Percentiles rank a stretch among this genome's conserved stretches.
Conservation (phyloP, 2,797 vertebrate genomes). For the Meriones psammophilus region DNA sequence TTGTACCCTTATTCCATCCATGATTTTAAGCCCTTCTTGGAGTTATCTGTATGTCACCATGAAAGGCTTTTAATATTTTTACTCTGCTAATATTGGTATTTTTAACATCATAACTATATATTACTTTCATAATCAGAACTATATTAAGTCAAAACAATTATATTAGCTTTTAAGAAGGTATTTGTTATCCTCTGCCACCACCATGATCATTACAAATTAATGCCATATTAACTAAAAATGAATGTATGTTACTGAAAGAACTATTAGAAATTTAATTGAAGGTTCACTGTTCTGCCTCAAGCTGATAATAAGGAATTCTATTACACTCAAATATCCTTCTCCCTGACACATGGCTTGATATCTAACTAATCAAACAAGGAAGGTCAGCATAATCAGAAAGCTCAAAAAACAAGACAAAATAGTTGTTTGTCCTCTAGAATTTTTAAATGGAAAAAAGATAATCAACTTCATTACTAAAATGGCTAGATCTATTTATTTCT, state of each 20-base stretch:
- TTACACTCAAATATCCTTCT: conserved; percentile 65
- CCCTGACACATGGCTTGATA: conserved; percentile 53
- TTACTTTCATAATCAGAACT: conserved; percentile 70
- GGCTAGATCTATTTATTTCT: conserved; percentile 63
- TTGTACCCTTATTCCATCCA: conserved; percentile 17
- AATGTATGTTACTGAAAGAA: conserved; percentile 57
- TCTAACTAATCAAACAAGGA: conserved; percentile 48
- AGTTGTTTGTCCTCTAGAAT: conserved; percentile 52
- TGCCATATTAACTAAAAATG: conserved; percentile 68
- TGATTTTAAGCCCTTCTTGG: conserved; percentile 26
- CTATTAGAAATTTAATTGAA: conserved; percentile 70
- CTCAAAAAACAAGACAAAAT: conserved; percentile 53
- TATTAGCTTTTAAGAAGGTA: conserved; percentile 59
- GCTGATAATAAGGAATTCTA: conserved; percentile 65
- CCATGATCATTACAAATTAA: conserved; percentile 52
- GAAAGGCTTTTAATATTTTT: conserved; percentile 51
- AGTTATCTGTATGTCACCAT: not conserved
- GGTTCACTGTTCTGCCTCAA: conserved; percentile 61
- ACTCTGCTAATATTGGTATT: conserved; percentile 54
- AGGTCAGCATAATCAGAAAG: conserved; percentile 53
- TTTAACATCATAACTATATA: conserved; percentile 65
- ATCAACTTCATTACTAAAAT: conserved; percentile 51
- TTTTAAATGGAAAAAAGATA: conserved; percentile 63
- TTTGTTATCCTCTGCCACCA: not conserved
- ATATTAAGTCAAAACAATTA: conserved; percentile 60